These are phyloP conservation scores for Tinea pellionella DNA, from an alignment of 2,888 invertebrate species.

Conservation along the genomic window DNA sequence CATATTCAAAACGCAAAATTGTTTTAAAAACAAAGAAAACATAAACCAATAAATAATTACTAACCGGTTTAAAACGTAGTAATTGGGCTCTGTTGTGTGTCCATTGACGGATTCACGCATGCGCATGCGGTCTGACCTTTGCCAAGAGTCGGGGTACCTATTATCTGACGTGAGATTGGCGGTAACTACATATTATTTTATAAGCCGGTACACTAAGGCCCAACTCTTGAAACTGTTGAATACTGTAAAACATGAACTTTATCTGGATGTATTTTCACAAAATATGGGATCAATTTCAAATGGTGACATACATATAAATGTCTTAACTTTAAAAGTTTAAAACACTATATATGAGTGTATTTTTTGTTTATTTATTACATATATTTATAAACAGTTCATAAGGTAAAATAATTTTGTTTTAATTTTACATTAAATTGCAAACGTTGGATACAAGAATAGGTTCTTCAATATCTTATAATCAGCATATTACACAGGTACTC, in stretches of 20 bases:
- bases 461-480: not conserved
- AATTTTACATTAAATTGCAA: not conserved
- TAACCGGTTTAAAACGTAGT: not conserved
- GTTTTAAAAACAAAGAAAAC: not conserved
- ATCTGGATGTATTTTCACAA: too few species aligned
- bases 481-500: not conserved
- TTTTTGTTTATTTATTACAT: too few species aligned
- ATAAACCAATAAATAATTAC: not conserved
- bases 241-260: not conserved
- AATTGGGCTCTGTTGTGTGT: not conserved
- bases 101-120: conserved; percentile 10
- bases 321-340: too few species aligned
- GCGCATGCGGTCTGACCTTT: conserved; percentile 11
- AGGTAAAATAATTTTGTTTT: too few species aligned
- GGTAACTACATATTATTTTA: conserved; percentile 2
- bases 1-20: not conserved
- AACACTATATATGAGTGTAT: too few species aligned
- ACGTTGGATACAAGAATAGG: not conserved
- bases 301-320: too few species aligned
- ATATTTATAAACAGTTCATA: too few species aligned
- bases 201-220: not conserved
- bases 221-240: not conserved
- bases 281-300: too few species aligned
- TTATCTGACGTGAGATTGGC: conserved; percentile 7
- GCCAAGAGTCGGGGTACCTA: not conserved